phyloP scores from a whole-genome alignment of 2,888 invertebrate genomes.

The Pelosia muscerda region DNA sequence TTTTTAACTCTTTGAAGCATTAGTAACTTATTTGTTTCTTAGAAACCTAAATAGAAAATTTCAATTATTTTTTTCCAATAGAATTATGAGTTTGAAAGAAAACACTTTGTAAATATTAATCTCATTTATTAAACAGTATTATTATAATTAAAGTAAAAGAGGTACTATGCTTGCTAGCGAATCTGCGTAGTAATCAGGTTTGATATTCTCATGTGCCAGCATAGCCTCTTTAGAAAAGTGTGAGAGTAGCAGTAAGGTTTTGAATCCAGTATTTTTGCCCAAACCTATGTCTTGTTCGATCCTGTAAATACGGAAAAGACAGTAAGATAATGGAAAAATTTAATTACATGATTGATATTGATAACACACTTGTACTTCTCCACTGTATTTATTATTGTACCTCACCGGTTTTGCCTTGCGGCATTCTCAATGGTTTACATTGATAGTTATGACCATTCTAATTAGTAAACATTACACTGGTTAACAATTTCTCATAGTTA shows the following conservation, averaged over 20 bases:
- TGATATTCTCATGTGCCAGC: slow-evolving; percentile 74
- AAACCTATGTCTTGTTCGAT: slow-evolving; percentile 93
- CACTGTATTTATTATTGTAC: too few relatives aligned
- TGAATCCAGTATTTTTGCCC: slow-evolving; percentile 90
- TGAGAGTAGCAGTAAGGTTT: slow-evolving; percentile 91
- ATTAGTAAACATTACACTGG: too few relatives aligned
- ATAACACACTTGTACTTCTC: too few relatives aligned
- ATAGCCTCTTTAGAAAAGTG: slow-evolving; percentile 78
- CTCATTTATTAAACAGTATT: not conserved
- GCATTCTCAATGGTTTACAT: too few relatives aligned
- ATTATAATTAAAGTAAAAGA: slow-evolving; percentile 41
- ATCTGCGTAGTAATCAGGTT: slow-evolving; percentile 80
- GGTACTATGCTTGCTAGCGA: slow-evolving; percentile 69
- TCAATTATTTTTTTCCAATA: too few relatives aligned
- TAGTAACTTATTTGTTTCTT: not conserved
- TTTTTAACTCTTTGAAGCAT: not conserved
- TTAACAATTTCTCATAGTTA: too few relatives aligned
- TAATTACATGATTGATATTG: too few relatives aligned
- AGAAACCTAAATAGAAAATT: too few relatives aligned
- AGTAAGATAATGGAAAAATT: too few relatives aligned
- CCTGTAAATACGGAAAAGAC: slow-evolving; percentile 69
- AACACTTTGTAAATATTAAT: not conserved
- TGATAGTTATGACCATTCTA: too few relatives aligned
- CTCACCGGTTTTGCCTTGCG: too few relatives aligned
- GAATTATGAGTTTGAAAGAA: not conserved